phyloP scores from a whole-genome alignment of 2,113 vertebrate genomes.

The Hydropotes inermis region DNA sequence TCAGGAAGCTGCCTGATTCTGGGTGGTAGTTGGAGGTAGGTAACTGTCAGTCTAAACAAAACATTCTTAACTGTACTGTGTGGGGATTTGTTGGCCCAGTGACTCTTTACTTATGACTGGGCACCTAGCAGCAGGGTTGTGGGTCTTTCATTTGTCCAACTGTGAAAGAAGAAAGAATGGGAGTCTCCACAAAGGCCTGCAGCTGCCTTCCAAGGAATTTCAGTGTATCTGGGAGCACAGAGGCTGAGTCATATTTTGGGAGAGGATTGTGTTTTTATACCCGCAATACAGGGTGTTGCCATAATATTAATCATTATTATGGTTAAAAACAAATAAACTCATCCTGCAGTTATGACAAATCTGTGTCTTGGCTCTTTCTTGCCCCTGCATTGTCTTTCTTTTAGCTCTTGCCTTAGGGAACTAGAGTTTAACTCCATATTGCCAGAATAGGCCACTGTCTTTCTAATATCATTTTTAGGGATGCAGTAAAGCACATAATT shows the following conservation, averaged over 20 bases:
- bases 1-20: neutral
- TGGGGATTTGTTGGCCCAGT: neutral
- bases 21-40: neutral
- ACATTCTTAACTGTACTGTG: neutral
- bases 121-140: constrained; percentile 23
- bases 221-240: constrained; percentile 74
- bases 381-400: constrained; percentile 60
- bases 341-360: constrained; percentile 74
- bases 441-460: constrained; percentile 7
- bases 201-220: constrained; percentile 79
- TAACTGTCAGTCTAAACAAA: neutral
- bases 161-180: constrained; percentile 55
- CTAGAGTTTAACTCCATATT: constrained; percentile 61
- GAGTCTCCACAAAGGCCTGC: constrained; percentile 32
- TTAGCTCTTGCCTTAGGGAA: constrained; percentile 56
- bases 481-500: neutral
- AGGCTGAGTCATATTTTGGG: constrained; percentile 80
- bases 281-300: constrained; percentile 76
- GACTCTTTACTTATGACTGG: neutral
- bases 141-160: constrained; percentile 42
- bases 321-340: constrained; percentile 76
- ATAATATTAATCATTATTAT: constrained; percentile 79
- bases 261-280: constrained; percentile 78
- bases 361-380: constrained; percentile 70
- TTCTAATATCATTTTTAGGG: neutral